Evolutionary conservation across 2,113 vertebrate species (phyloP).

Genomic region (Neodontobutis hainanensis): DNA sequence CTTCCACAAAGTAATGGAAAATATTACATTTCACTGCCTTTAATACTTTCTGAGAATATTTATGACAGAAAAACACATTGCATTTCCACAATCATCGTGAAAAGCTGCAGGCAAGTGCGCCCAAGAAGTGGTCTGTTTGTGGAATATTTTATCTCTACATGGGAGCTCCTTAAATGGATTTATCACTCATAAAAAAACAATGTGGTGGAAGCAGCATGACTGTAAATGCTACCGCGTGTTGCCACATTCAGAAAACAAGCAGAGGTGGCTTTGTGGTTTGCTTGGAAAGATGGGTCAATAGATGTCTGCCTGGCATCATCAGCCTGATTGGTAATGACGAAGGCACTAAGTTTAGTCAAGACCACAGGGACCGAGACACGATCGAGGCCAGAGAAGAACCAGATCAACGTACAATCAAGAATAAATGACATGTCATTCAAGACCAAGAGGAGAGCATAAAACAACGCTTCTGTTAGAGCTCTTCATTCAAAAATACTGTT

Average conservation of each 20-base stretch:
- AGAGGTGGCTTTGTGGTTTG: conserved; percentile 30
- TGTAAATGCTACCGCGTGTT: conserved; percentile 45
- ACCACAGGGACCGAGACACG: neutral
- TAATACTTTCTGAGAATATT: conserved; percentile 56
- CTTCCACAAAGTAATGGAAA: conserved; percentile 32
- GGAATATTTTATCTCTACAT: conserved; percentile 51
- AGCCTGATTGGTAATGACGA: conserved; percentile 40
- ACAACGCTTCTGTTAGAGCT: too few species aligned
- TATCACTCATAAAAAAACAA: conserved; percentile 66
- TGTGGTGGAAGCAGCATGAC: conserved; percentile 27
- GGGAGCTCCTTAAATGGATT: conserved; percentile 63
- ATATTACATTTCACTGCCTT: conserved; percentile 51
- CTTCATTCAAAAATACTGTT: too few species aligned
- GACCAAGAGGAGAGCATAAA: too few species aligned
- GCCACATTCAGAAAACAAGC: conserved; percentile 38
- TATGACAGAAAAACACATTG: conserved; percentile 53
- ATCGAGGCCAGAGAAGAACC: neutral
- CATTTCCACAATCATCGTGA: conserved; percentile 40
- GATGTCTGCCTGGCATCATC: conserved; percentile 65
- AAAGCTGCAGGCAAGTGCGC: conserved; percentile 41
- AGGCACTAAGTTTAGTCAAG: neutral
- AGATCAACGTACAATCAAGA: too few species aligned
- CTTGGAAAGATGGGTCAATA: conserved; percentile 62
- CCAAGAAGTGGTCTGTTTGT: conserved; percentile 39
- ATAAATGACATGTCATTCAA: too few species aligned